Percentiles rank a stretch among this genome's conserved stretches.
Conservation (phyloP, 2,113 vertebrate species). For the Pollimyrus isidori region DNA sequence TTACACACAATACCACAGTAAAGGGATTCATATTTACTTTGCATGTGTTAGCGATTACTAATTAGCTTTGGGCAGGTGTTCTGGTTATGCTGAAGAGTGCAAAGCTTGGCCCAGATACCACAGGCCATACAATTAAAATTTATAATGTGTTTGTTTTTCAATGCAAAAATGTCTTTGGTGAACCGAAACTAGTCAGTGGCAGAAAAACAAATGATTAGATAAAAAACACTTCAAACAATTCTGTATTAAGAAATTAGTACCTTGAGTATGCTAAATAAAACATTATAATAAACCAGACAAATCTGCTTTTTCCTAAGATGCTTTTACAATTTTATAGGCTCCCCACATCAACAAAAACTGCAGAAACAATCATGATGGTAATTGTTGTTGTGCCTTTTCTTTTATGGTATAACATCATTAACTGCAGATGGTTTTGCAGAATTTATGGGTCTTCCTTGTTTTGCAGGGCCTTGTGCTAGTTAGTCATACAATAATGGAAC, state of each 20-base stretch:
- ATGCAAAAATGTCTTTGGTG: constrained; percentile 43
- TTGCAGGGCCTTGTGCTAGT: background rate
- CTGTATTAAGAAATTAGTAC: constrained; percentile 6
- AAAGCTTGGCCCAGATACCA: constrained; percentile 41
- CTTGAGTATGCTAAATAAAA: constrained; percentile 4
- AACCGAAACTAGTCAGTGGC: constrained; percentile 48
- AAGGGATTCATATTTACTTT: constrained; percentile 41
- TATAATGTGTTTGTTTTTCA: constrained; percentile 67
- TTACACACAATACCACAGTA: constrained; percentile 47
- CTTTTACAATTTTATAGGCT: background rate
- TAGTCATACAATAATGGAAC: background rate
- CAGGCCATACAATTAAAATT: constrained; percentile 58
- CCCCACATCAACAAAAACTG: constrained; percentile 4
- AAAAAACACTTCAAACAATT: constrained; percentile 13
- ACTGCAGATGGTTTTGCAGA: constrained; percentile 12
- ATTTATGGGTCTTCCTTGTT: background rate
- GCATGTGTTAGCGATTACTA: constrained; percentile 64
- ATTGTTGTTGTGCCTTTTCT: constrained; percentile 13
- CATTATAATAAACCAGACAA: background rate
- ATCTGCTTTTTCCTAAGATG: background rate
- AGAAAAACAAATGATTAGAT: constrained; percentile 23
- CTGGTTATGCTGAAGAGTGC: constrained; percentile 49
- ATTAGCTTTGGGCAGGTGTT: constrained; percentile 54
- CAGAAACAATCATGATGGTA: background rate
- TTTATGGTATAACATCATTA: constrained; percentile 12